Conservation (phyloP, 2,888 invertebrate genomes). For the Cerceris ruficornis region DNA sequence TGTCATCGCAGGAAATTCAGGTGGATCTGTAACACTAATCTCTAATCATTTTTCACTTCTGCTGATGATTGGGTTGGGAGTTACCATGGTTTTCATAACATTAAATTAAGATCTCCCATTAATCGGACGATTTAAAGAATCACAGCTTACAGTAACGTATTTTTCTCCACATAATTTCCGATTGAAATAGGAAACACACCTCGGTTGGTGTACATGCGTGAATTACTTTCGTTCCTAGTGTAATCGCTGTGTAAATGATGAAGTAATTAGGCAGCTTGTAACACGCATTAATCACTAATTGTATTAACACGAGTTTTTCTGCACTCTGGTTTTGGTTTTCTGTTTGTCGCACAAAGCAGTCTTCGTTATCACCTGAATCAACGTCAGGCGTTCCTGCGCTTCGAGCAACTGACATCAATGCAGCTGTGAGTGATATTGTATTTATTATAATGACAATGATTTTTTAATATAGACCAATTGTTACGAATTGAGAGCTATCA, state of each 20-base stretch:
- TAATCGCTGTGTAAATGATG: constrained; percentile 9
- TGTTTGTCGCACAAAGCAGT: constrained; percentile 78
- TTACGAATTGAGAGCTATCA: background rate
- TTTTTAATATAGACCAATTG: constrained; percentile 1
- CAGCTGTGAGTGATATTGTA: constrained; percentile 75
- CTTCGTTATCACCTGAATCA: constrained; percentile 76
- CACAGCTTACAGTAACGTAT: no score
- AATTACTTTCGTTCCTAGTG: background rate
- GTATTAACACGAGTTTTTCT: constrained; percentile 76
- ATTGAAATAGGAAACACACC: background rate
- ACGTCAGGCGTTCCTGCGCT: constrained; percentile 72
- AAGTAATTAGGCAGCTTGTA: constrained; percentile 50
- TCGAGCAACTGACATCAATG: constrained; percentile 73
- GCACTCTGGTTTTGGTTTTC: constrained; percentile 81
- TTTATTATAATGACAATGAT: constrained; percentile 41
- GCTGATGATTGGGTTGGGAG: no score
- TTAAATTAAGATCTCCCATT: no score
- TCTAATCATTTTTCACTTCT: no score
- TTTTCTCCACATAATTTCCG: no score
- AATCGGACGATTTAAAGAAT: no score
- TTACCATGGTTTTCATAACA: no score
- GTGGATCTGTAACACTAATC: no score
- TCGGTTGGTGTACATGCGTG: background rate
- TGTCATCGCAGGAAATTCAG: no score
- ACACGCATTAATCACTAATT: constrained; percentile 69